phyloP scores from a whole-genome alignment of 2,113 vertebrate species.

The Leptobrachium ailaonicum region DNA sequence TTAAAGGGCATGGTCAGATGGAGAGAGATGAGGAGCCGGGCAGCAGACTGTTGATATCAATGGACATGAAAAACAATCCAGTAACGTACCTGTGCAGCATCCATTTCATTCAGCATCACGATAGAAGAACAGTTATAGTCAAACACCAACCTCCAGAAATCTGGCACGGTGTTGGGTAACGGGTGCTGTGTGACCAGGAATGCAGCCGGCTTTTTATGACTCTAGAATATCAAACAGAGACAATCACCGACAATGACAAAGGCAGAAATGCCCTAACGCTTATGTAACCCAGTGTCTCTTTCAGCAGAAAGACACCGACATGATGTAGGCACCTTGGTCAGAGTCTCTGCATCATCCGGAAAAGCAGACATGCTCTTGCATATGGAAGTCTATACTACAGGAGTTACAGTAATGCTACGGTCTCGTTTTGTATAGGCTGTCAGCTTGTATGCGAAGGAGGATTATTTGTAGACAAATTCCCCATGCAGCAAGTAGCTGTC shows the following conservation, averaged over 20 bases:
- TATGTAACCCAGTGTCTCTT: neutral
- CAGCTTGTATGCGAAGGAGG: constrained; percentile 33
- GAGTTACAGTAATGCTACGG: neutral
- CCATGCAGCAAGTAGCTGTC: constrained; percentile 35
- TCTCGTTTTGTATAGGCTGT: constrained; percentile 32
- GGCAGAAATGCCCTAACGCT: neutral
- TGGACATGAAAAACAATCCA: neutral
- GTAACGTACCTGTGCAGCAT: constrained; percentile 81
- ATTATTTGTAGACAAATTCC: constrained; percentile 44
- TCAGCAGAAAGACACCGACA: neutral
- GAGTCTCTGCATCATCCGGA: neutral
- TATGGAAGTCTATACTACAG: constrained; percentile 7
- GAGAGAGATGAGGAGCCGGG: too few relatives aligned
- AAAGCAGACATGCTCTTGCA: constrained; percentile 9
- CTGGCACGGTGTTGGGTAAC: constrained; percentile 90
- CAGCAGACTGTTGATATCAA: too few relatives aligned
- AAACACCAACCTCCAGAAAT: constrained; percentile 98
- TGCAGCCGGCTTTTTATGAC: constrained; percentile 96
- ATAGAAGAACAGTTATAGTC: constrained; percentile 98
- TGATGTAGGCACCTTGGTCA: neutral
- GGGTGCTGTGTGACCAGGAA: constrained; percentile 98
- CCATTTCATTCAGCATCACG: constrained; percentile 97
- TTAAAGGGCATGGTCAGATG: too few relatives aligned
- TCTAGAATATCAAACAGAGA: constrained; percentile 68
- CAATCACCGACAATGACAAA: neutral